These are phyloP conservation scores for Ciconia maguari DNA, from an alignment of 2,113 vertebrate species.

Conservation along the genomic window DNA sequence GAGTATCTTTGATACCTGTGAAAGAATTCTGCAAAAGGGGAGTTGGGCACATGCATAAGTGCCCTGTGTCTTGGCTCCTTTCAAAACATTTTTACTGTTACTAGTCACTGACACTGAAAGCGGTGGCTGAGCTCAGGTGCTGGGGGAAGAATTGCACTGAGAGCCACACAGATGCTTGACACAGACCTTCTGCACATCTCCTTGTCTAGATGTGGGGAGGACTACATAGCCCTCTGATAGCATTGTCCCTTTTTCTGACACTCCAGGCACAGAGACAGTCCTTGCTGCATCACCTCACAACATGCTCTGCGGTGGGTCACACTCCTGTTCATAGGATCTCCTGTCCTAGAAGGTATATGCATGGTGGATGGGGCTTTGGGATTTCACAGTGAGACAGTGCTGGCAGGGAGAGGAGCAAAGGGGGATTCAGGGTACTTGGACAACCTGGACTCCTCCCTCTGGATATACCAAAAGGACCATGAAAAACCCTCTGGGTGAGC, in stretches of 20 bases:
- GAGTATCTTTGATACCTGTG: not conserved
- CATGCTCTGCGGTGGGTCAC: not conserved
- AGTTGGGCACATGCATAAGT: accelerated
- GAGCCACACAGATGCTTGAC: too few species aligned
- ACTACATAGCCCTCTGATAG: not conserved
- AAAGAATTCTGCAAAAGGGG: not conserved
- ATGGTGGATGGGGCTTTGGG: not conserved
- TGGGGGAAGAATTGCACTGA: not conserved
- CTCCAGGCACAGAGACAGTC: not conserved
- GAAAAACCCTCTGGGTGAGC: not conserved
- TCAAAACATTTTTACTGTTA: not conserved
- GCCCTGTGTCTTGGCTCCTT: not conserved
- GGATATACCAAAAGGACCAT: not conserved
- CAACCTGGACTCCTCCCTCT: not conserved
- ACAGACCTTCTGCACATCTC: not conserved
- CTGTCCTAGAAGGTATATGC: not conserved
- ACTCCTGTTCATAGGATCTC: not conserved
- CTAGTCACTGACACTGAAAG: not conserved
- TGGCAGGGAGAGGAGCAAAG: not conserved
- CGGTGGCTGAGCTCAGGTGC: not conserved
- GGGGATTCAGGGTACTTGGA: not conserved
- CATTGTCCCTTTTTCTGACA: not conserved
- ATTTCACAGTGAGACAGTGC: not conserved
- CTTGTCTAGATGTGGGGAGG: not conserved
- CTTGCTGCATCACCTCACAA: not conserved